Base-by-base conservation (phyloP, 2,113 vertebrate genomes). In the Lepus americanus region DNA sequence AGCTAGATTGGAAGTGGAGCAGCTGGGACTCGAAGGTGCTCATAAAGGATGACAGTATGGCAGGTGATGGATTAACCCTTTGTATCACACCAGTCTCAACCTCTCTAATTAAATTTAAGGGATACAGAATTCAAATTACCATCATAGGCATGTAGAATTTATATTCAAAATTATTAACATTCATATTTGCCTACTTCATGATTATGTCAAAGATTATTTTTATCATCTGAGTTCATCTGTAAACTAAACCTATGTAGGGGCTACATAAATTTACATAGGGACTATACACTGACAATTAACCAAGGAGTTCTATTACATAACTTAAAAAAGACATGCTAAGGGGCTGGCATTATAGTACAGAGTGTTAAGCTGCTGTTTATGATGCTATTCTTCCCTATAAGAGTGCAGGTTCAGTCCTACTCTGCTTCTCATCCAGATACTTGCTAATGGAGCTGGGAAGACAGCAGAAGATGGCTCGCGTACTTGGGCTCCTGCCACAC, bases 201-300 rank as follows among this genome's bases (percentile, higher is more conserved):
- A 91, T 78, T 77, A 92, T 83, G 49, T 81, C 63, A 89, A 92
- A 91, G 39, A 77, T 77, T 3, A 61, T 76, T 79, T 33, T 88
- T 81, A 94, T 86, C 51, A 77, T 72, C 44, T 73, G 49, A 93
- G 63, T 86, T 67, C 89, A 82, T 64, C 49, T 72, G 44, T 44
- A 44, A 44, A 7, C 44, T 61, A 66, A 66, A 29, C 53, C 17
- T 13, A 88, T 53, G 29, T 66, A 77, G 7, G 31, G 17, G 27
- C 59, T 72, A 69, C 9, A 49, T 31, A 70, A 81, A 44, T 59
- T 70, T 90, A 59, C 9, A 31, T 27, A 72, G 44, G 25, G 2
- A 81, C 3, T 74, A 94, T 9, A 96, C 25, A 90, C 0, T 90
- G 53, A 87, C 29, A 74, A 61, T 84, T 90, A 92, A 79, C 20